Evolutionary conservation across 2,888 invertebrate genomes (phyloP), one percentile per base, ranked within the genome.

Genomic region (Auanema freiburgensis): DNA sequence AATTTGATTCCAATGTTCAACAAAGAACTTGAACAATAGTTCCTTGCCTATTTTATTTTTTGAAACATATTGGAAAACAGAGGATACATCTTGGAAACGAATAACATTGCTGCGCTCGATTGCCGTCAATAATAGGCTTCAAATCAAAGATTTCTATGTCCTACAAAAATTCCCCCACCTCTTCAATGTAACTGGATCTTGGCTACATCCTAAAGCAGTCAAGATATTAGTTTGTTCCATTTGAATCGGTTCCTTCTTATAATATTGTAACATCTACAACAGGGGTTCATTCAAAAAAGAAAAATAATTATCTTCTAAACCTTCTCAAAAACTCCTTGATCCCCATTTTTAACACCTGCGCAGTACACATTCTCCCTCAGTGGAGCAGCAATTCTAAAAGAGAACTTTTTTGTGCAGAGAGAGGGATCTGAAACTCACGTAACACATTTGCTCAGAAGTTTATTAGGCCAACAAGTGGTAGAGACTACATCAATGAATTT

Each of bases 1-100:
- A 51, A 81, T 72, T 44, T 72, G 56, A 51, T 71, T 66, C 81
- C 81, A 81, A 58, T 79, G 64, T 14, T 74, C 74, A 40, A 81
- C 66, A 55, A 81, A 54, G 61, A 77, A 82, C 50, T 79, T 81
- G 55, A 82, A 71, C 51, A 76, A 63, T 6, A 74, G 50, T 24
- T 76, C 76, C 43, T 72, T 58, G 33, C 79, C 77, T 14, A 77
- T 72, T n/a, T 66, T 64, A 54, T 77, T 73, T 10, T 51, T 14
- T 21, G 70, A 62, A 40, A 81, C 67, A 14, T 57, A 59, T 2
- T 25, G 8, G 59, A 80, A 80, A 11, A 81, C 66, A 1, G 65
- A 54, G 1, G 72, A 59, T 51, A 74, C 71, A 59, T 81, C 81
- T 65, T 81, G 81, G 24, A 79, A 67, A 12, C 81, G 69, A 60